phyloP scores from a whole-genome alignment of 1,140 invertebrate genomes.

The Hyposmocoma kahamanoa region DNA sequence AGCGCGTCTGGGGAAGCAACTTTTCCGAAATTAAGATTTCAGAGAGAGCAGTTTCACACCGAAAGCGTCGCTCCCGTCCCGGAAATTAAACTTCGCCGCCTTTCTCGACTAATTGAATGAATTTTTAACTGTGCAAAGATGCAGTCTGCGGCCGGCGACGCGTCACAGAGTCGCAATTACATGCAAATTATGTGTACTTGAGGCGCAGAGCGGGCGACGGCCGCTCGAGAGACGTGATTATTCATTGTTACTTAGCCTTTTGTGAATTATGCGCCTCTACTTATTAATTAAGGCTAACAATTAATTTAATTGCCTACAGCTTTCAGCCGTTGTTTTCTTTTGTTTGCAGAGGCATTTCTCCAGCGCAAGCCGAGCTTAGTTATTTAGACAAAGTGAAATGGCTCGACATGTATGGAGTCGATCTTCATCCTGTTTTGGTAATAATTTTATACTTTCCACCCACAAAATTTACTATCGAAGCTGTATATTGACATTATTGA shows the following conservation, averaged over 20 bases:
- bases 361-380: slow-evolving; percentile 84
- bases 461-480: neutral
- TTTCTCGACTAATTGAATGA: slow-evolving; percentile 61
- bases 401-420: slow-evolving; percentile 97
- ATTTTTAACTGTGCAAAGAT: slow-evolving; percentile 64
- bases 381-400: slow-evolving; percentile 96
- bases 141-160: slow-evolving; percentile 40
- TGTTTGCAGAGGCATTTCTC: slow-evolving; percentile 74
- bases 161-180: slow-evolving; percentile 61
- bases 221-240: slow-evolving; percentile 22
- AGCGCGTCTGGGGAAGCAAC: slow-evolving; percentile 21
- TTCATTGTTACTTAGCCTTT: slow-evolving; percentile 40
- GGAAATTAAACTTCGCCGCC: slow-evolving; percentile 51
- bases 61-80: slow-evolving; percentile 28
- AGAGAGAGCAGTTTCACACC: slow-evolving; percentile 33
- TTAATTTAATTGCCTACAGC: slow-evolving; percentile 23
- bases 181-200: slow-evolving; percentile 65
- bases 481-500: no score
- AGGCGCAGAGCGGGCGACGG: slow-evolving; percentile 19
- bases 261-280: slow-evolving; percentile 27
- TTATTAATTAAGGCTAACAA: slow-evolving; percentile 39
- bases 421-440: slow-evolving; percentile 84
- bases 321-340: slow-evolving; percentile 6
- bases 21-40: slow-evolving; percentile 39
- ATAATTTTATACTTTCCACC: slow-evolving; percentile 21